Conservation (phyloP, 2,888 invertebrate species). For the Dicyrtoma fusca region DNA sequence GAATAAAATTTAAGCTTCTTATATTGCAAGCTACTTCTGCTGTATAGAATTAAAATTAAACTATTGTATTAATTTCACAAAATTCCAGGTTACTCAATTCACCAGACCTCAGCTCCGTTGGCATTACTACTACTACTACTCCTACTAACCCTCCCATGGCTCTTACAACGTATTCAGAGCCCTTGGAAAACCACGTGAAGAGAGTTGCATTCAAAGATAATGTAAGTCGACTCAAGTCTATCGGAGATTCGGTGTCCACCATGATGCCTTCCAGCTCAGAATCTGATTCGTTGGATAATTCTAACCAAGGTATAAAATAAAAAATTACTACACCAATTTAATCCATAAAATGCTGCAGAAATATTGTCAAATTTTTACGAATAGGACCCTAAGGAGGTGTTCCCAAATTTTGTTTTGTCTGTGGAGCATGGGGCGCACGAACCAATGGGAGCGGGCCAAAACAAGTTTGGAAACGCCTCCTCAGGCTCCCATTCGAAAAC, state of each 20-base stretch:
- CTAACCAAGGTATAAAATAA: neutral
- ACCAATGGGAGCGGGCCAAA: too few species aligned
- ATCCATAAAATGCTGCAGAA: too few species aligned
- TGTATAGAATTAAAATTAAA: neutral
- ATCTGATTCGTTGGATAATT: slow-evolving; percentile 32
- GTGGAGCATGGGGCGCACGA: too few species aligned
- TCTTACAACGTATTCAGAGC: neutral
- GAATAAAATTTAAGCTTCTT: too few species aligned
- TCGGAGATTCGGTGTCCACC: slow-evolving; percentile 47
- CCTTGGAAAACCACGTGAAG: neutral
- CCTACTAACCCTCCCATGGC: too few species aligned
- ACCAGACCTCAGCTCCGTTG: neutral
- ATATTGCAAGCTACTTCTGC: neutral
- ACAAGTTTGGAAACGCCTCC: too few species aligned
- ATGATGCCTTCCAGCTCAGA: slow-evolving; percentile 50
- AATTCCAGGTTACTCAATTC: slow-evolving; percentile 2
- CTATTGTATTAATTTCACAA: neutral
- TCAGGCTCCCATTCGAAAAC: too few species aligned
- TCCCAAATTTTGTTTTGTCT: too few species aligned
- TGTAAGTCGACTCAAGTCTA: slow-evolving; percentile 25
- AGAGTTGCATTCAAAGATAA: slow-evolving; percentile 12
- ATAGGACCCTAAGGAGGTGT: too few species aligned
- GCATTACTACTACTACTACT: neutral
- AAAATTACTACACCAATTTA: too few species aligned
- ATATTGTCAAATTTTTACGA: too few species aligned